Conservation (phyloP, 2,113 vertebrate genomes). For the Pterocles gutturalis region DNA sequence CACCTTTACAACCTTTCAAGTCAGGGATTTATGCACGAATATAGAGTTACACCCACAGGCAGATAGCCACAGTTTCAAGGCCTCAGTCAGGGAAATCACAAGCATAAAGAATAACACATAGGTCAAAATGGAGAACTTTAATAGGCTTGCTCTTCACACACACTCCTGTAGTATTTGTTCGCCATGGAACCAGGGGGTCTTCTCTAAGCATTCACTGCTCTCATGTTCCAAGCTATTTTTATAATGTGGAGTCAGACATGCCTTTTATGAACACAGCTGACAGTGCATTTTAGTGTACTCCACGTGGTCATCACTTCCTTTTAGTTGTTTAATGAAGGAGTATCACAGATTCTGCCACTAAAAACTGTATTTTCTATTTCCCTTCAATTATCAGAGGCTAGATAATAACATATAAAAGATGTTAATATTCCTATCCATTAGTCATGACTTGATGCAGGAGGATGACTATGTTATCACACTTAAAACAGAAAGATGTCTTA, state of each 20-base stretch:
- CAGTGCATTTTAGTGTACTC: not conserved
- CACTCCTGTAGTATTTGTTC: not conserved
- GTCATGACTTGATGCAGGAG: conserved; percentile 28
- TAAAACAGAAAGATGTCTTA: conserved; percentile 59
- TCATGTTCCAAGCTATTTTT: not conserved
- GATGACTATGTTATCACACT: conserved; percentile 30
- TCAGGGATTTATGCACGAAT: not conserved
- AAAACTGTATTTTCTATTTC: not conserved
- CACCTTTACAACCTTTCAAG: not conserved
- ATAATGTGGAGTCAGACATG: not conserved
- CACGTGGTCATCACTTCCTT: not conserved
- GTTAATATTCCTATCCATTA: conserved; percentile 35
- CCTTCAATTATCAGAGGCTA: not conserved
- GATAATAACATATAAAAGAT: conserved; percentile 11
- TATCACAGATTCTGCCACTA: not conserved
- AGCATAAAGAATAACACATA: not conserved
- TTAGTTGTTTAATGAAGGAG: conserved; percentile 36
- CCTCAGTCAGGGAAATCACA: not conserved
- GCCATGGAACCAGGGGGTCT: no score
- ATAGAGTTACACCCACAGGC: not conserved
- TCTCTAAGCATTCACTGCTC: not conserved
- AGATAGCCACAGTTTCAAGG: not conserved
- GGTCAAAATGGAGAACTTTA: not conserved
- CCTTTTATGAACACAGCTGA: not conserved
- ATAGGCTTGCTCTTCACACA: not conserved